phyloP scores from a whole-genome alignment of 2,113 vertebrate species.

The Macaca mulatta region DNA sequence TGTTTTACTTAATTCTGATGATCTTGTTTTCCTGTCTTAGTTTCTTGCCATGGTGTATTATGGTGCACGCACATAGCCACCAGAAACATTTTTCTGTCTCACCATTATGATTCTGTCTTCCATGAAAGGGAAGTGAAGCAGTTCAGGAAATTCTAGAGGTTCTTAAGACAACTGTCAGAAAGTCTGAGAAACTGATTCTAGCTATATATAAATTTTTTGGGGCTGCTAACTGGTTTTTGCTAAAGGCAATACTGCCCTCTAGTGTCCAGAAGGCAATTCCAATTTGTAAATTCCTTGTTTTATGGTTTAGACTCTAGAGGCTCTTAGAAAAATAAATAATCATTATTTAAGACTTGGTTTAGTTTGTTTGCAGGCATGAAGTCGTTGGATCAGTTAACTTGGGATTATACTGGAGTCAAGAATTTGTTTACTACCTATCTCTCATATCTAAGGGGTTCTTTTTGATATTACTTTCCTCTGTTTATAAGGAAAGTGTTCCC shows the following conservation, averaged over 20 bases:
- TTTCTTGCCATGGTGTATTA: neutral
- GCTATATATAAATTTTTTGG: neutral
- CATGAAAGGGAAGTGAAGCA: neutral
- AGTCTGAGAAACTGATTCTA: neutral
- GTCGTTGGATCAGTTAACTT: conserved; percentile 32
- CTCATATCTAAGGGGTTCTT: neutral
- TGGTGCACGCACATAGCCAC: neutral
- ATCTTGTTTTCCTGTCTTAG: neutral
- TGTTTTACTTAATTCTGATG: conserved; percentile 27
- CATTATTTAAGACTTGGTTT: conserved; percentile 43
- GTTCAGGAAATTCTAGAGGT: conserved; percentile 26
- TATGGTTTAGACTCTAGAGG: neutral
- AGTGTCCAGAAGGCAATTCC: conserved; percentile 57
- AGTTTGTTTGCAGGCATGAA: conserved; percentile 47
- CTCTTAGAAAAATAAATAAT: conserved; percentile 9
- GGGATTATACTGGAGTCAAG: neutral
- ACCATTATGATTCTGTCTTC: neutral
- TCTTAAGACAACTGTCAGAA: neutral
- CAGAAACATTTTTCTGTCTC: conserved; percentile 1
- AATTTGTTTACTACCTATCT: neutral
- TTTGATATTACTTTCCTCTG: conserved; percentile 52
- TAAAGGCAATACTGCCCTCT: conserved; percentile 81
- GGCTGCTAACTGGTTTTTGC: neutral
- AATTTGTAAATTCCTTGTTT: neutral
- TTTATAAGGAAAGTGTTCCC: conserved; percentile 58